These are phyloP conservation scores for Chouioia cunea DNA, from an alignment of 2,888 invertebrate genomes.

Conservation along the genomic window DNA sequence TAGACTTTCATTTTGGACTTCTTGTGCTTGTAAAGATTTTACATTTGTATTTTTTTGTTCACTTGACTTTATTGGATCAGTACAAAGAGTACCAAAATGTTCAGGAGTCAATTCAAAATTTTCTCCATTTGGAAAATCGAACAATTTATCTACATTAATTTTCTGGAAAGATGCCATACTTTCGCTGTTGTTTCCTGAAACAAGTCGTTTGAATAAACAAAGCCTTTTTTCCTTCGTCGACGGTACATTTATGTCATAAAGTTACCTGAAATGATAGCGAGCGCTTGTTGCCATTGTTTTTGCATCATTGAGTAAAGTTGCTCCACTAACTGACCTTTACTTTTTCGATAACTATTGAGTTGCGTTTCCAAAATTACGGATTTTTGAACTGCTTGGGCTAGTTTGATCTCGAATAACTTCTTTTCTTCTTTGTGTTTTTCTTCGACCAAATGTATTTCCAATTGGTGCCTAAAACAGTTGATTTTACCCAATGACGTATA, in stretches of 20 bases:
- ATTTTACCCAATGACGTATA: slow-evolving; percentile 14
- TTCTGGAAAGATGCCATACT: slow-evolving; percentile 58
- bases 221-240: not conserved
- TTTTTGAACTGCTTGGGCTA: slow-evolving; percentile 78
- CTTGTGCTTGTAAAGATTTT: slow-evolving; percentile 48
- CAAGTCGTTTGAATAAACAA: slow-evolving; percentile 18
- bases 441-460: slow-evolving; percentile 82
- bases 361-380: slow-evolving; percentile 76
- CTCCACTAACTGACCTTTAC: slow-evolving; percentile 78
- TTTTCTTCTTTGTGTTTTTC: slow-evolving; percentile 85
- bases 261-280: slow-evolving; percentile 75
- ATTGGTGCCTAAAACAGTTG: slow-evolving; percentile 73
- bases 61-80: slow-evolving; percentile 56
- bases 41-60: slow-evolving; percentile 48
- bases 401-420: slow-evolving; percentile 78
- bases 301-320: slow-evolving; percentile 85
- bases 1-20: slow-evolving; percentile 57
- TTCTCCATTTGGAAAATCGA: slow-evolving; percentile 55
- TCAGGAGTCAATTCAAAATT: slow-evolving; percentile 57
- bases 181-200: slow-evolving; percentile 59
- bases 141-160: slow-evolving; percentile 58
- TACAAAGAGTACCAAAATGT: slow-evolving; percentile 53
- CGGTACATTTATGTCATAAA: not conserved
- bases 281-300: slow-evolving; percentile 83
- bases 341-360: slow-evolving; percentile 69